Conservation (phyloP, 2,888 invertebrate genomes). For the Graphium colonna region DNA sequence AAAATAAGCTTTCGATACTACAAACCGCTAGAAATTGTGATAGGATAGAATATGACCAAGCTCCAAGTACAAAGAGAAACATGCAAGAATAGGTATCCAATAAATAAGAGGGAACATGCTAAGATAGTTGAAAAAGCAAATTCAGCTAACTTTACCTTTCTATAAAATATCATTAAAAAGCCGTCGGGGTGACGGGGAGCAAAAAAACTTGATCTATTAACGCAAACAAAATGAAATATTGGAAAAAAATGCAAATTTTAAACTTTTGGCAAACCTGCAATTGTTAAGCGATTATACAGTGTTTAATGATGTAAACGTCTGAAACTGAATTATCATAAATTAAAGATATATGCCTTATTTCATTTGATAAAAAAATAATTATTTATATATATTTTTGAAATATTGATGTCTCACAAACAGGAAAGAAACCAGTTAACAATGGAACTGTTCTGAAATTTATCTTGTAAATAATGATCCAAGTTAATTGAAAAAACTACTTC, state of each 20-base stretch:
- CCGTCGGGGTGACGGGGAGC: slow-evolving; percentile 46
- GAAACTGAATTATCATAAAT: slow-evolving; percentile 32
- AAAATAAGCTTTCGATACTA: slow-evolving; percentile 30
- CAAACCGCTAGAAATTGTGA: not conserved
- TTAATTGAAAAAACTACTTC: slow-evolving; percentile 1
- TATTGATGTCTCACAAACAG: not conserved
- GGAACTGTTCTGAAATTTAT: slow-evolving; percentile 19
- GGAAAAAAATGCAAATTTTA: slow-evolving; percentile 79
- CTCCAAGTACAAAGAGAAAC: slow-evolving; percentile 14
- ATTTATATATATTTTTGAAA: slow-evolving; percentile 26
- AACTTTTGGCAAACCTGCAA: slow-evolving; percentile 79
- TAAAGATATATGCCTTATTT: slow-evolving; percentile 37
- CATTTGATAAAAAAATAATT: slow-evolving; percentile 46
- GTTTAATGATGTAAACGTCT: slow-evolving; percentile 34
- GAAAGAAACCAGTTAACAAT: slow-evolving; percentile 8
- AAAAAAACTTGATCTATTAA: slow-evolving; percentile 37
- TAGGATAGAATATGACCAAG: slow-evolving; percentile 11
- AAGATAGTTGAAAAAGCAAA: slow-evolving; percentile 34
- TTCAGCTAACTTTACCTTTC: slow-evolving; percentile 15
- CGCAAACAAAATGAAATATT: slow-evolving; percentile 52
- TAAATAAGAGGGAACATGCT: slow-evolving; percentile 43
- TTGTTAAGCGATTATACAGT: slow-evolving; percentile 65
- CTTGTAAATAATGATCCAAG: not conserved
- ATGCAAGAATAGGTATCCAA: slow-evolving; percentile 23
- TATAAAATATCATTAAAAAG: slow-evolving; percentile 33